These are phyloP conservation scores for Dicyrtoma fusca DNA, from an alignment of 2,888 invertebrate species.

Conservation along the genomic window DNA sequence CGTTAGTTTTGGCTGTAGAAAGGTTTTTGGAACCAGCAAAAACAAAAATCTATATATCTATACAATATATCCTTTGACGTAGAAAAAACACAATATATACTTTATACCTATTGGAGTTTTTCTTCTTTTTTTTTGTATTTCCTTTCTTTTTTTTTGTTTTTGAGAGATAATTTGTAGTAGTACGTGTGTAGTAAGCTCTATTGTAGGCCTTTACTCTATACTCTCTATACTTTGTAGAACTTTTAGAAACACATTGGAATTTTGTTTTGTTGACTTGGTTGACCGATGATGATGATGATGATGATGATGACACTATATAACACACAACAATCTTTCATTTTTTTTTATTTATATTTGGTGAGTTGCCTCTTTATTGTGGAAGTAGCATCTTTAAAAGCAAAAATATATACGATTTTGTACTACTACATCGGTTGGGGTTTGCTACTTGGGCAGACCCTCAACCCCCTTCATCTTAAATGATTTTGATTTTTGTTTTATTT, in stretches of 20 bases:
- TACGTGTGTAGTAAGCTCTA: no score
- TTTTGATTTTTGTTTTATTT: constrained; percentile 11
- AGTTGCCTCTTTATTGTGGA: constrained; percentile 12
- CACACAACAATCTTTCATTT: neutral
- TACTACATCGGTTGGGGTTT: constrained; percentile 10
- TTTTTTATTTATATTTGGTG: constrained; percentile 16
- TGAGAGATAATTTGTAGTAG: no score
- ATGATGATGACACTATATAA: constrained; percentile 3
- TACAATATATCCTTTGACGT: no score
- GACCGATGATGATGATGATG: neutral
- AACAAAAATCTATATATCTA: neutral
- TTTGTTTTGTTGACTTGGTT: constrained; percentile 4
- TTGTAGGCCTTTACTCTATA: no score
- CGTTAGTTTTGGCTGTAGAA: constrained; percentile 8
- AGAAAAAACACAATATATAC: no score
- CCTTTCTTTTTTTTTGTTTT: no score
- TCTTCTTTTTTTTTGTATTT: no score
- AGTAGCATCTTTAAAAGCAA: neutral
- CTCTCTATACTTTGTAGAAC: no score
- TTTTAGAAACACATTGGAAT: no score
- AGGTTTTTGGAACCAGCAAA: neutral
- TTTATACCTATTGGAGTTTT: no score
- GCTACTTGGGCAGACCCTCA: constrained; percentile 1
- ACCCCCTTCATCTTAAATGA: neutral
- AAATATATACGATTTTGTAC: neutral